Percentiles rank a stretch among this genome's conserved stretches.
These are phyloP conservation scores for Hemibagrus wyckioides DNA, from an alignment of 2,113 vertebrate species.

Conservation along the genomic window DNA sequence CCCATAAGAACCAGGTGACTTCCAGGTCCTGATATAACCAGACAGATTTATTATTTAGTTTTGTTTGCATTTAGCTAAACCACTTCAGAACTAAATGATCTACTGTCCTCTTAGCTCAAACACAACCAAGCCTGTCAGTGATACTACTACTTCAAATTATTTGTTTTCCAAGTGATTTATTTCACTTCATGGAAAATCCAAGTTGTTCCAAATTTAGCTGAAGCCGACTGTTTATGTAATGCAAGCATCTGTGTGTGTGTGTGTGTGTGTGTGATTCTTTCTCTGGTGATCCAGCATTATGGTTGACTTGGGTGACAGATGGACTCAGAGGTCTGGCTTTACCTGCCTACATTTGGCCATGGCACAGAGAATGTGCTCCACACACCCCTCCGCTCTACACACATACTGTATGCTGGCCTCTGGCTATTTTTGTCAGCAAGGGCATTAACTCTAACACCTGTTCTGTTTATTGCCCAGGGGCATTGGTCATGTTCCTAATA, in stretches of 20 bases:
- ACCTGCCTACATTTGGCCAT: slow-evolving; percentile 52
- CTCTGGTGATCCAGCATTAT: slow-evolving; percentile 32
- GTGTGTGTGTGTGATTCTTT: slow-evolving; percentile 7
- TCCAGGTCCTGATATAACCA: background rate
- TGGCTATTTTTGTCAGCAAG: slow-evolving; percentile 51
- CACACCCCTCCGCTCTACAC: background rate
- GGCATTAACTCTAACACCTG: slow-evolving; percentile 53
- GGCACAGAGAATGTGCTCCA: background rate
- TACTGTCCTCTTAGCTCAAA: background rate
- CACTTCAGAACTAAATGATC: background rate
- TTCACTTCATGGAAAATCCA: background rate
- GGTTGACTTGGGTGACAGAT: slow-evolving; percentile 49
- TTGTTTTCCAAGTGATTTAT: background rate
- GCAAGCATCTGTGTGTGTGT: slow-evolving; percentile 1
- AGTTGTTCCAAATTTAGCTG: background rate
- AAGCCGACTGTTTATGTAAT: slow-evolving; percentile 5
- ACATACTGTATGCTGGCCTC: slow-evolving; percentile 21
- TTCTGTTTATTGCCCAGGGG: slow-evolving; percentile 49
- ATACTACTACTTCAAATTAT: background rate
- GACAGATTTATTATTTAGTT: slow-evolving; percentile 2
- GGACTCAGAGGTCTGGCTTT: slow-evolving; percentile 47
- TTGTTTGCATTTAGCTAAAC: slow-evolving; percentile 8
- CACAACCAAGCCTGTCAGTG: background rate
- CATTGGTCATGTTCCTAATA: slow-evolving; percentile 33
- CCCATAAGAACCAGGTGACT: background rate